Percentiles rank a stretch among this genome's conserved stretches.
These are phyloP conservation scores for Porites evermanni DNA, from an alignment of 92 coral and sea anemone species.

Conservation along the genomic window DNA sequence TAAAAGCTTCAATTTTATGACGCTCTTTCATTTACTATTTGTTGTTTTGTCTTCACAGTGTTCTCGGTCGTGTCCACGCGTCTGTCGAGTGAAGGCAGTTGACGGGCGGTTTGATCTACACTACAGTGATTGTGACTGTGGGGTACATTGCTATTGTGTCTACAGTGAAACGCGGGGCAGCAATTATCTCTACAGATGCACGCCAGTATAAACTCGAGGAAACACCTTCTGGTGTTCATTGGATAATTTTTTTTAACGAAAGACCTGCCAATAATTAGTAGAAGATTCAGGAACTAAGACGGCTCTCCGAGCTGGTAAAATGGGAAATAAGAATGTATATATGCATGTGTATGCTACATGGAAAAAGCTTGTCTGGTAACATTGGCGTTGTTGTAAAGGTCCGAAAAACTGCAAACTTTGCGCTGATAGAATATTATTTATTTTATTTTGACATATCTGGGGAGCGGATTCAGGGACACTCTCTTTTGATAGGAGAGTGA, in stretches of 20 bases:
- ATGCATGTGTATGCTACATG: too few relatives aligned
- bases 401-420: too few relatives aligned
- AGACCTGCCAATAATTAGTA: not conserved
- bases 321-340: not conserved
- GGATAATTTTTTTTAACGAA: not conserved
- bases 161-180: constrained; percentile 18
- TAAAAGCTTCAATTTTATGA: not conserved
- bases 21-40: not conserved
- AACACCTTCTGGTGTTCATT: not conserved
- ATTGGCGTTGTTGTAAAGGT: too few relatives aligned
- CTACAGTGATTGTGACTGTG: constrained; percentile 62
- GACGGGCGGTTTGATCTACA: constrained; percentile 28
- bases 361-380: too few relatives aligned
- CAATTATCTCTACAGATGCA: constrained; percentile 33
- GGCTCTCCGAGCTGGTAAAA: not conserved
- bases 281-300: not conserved
- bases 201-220: constrained; percentile 12
- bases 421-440: too few relatives aligned
- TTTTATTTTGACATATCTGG: too few relatives aligned
- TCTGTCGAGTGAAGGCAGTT: constrained; percentile 52
- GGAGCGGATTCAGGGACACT: too few relatives aligned
- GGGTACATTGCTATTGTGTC: constrained; percentile 64
- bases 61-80: constrained; percentile 23
- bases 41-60: constrained; percentile 48
- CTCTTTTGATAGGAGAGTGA: too few relatives aligned